Base-by-base conservation (phyloP, 2,113 vertebrate species). In the Condylura cristata region DNA sequence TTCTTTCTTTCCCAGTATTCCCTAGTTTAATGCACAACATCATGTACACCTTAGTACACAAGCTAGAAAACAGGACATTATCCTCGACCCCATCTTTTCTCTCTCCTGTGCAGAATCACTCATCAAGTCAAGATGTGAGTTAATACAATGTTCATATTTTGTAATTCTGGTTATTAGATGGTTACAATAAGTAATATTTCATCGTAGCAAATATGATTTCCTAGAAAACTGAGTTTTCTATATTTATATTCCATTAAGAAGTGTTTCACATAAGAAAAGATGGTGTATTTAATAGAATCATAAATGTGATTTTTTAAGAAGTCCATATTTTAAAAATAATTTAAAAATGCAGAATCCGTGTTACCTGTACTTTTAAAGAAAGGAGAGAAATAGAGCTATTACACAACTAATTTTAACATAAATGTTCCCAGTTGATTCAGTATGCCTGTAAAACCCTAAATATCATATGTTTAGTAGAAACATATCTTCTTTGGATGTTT, bases 211-310 rank as follows among this genome's bases (percentile, higher is more conserved):
- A 16, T 84, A 2, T 80, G 24, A 84, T 88, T 93, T 81, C 61
- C n/a, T 87, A 93, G 94, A 86, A 86, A 93, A 95, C 87, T 68
- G 11, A 46, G 75, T 32, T 92, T 86, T 78, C 7, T 53, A 87
- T 96, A 94, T 87, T 20, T 41, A 66, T 44, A 96, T 48, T 89
- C 11, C 76, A 95, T 71, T 86, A 93, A 84, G 46, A 95, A 84
- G 2, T 17, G 2, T 84, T 89, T 93, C 46, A 89, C 39, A 30
- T 44, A 88, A 39, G 56, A 13, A 87, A 8, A 58, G 53, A 68
- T 37, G 46, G 46, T 11, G 85, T 87, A 96, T 90, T 81, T 16
- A 66, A 90, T 84, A 90, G 66, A 91, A 68, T 56, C 34, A 68
- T 80, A 60, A 70, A 89, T 83, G 86, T 72, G 44, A 41, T 30